Evolutionary conservation across 2,113 vertebrate genomes (phyloP).

Genomic region (Sylvilagus bachmani): DNA sequence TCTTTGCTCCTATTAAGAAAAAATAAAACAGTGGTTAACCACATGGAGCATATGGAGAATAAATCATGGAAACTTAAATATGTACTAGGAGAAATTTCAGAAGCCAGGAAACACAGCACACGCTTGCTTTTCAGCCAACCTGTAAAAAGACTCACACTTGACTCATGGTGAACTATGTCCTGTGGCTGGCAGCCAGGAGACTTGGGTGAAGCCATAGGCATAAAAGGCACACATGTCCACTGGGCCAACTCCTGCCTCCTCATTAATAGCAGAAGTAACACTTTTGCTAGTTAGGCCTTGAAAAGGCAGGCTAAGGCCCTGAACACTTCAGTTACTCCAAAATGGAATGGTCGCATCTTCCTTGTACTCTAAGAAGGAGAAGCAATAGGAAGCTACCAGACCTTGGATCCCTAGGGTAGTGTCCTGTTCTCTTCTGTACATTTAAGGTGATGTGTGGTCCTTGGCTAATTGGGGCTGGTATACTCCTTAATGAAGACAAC

Average conservation of each 20-base stretch:
- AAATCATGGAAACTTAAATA: constrained; percentile 74
- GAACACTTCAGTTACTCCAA: neutral
- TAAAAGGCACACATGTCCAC: constrained; percentile 38
- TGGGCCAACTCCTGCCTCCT: neutral
- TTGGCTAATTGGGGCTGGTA: neutral
- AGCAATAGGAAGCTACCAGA: neutral
- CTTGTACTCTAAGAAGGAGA: neutral
- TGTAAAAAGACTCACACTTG: constrained; percentile 55
- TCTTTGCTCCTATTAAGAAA: constrained; percentile 69
- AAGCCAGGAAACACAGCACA: constrained; percentile 60
- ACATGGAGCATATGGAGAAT: constrained; percentile 66
- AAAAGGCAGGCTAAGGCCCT: neutral
- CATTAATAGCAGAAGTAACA: constrained; percentile 29
- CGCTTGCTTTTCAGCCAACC: constrained; percentile 53
- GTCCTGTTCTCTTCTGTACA: neutral
- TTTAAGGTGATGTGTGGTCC: neutral
- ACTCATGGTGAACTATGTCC: constrained; percentile 65
- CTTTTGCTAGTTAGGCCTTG: neutral
- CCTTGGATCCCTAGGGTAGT: neutral
- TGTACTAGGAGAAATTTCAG: constrained; percentile 55
- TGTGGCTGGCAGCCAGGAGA: constrained; percentile 63
- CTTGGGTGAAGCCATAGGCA: constrained; percentile 37
- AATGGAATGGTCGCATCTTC: neutral
- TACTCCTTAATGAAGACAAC: neutral
- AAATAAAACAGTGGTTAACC: constrained; percentile 68